Percentiles rank a stretch among this genome's conserved stretches.
These are phyloP conservation scores for Leptinotarsa undecemlineata DNA, from an alignment of 1,140 invertebrate species.

Conservation along the genomic window DNA sequence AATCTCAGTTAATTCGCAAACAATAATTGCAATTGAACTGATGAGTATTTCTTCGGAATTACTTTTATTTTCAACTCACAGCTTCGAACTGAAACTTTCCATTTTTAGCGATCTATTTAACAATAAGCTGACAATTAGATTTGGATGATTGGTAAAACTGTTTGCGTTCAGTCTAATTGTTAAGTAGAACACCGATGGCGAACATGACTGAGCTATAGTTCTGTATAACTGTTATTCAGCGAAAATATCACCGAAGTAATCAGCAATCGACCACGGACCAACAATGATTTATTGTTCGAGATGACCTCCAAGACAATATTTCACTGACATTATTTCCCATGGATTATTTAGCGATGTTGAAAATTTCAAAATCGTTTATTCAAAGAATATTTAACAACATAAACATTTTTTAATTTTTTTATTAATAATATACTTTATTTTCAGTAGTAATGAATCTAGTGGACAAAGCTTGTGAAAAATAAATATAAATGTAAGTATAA, in stretches of 20 bases:
- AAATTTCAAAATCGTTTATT: too few species aligned
- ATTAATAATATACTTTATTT: too few species aligned
- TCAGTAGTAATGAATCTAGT: too few species aligned
- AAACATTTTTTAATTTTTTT: too few species aligned
- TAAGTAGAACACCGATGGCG: slow-evolving; percentile 34
- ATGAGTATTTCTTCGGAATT: neutral
- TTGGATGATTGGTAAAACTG: slow-evolving; percentile 38
- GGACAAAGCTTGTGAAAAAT: too few species aligned
- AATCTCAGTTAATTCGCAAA: too few species aligned
- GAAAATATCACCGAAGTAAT: slow-evolving; percentile 9
- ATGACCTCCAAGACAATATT: neutral
- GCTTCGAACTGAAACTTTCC: slow-evolving; percentile 14
- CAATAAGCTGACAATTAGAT: slow-evolving; percentile 32
- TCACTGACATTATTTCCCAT: too few species aligned
- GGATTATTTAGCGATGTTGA: too few species aligned
- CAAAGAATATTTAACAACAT: too few species aligned
- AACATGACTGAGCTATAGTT: slow-evolving; percentile 14
- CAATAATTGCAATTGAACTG: too few species aligned
- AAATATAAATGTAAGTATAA: too few species aligned
- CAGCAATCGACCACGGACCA: slow-evolving; percentile 5
- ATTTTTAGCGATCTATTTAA: slow-evolving; percentile 34
- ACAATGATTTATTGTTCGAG: slow-evolving; percentile 12
- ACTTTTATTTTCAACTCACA: neutral
- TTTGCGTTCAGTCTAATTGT: slow-evolving; percentile 39
- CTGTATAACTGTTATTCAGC: slow-evolving; percentile 21